Evolutionary conservation across 2,113 vertebrate genomes (phyloP).

Genomic region (Tetrax tetrax): DNA sequence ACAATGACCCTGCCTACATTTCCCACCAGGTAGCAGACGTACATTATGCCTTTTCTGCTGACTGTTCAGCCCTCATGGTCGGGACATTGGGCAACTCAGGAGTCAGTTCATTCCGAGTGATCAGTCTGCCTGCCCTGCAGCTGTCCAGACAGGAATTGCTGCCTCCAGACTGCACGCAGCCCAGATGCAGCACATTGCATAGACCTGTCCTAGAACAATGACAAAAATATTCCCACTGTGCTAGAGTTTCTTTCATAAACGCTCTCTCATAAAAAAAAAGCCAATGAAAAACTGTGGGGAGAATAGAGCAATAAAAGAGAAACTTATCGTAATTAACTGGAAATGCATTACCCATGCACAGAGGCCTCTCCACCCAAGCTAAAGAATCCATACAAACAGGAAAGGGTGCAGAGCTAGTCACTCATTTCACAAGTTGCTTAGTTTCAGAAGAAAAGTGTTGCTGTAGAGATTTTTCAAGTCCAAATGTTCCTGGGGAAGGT

Average conservation of each 20-base stretch:
- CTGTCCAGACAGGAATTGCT: neutral
- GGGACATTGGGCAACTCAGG: neutral
- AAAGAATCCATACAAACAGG: slow-evolving; percentile 13
- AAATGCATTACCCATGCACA: neutral
- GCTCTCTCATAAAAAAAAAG: neutral
- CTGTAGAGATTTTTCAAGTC: slow-evolving; percentile 79
- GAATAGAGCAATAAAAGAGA: neutral
- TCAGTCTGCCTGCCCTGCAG: neutral
- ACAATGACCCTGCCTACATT: neutral
- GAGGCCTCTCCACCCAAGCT: neutral
- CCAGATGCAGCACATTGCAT: neutral
- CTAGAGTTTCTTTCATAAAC: neutral
- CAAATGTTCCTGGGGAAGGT: slow-evolving; percentile 83
- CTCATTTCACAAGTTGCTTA: slow-evolving; percentile 71
- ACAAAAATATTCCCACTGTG: neutral
- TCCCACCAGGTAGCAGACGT: neutral
- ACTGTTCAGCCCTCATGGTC: neutral
- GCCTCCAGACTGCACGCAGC: neutral
- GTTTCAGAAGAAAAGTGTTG: slow-evolving; percentile 70
- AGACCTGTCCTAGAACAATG: neutral
- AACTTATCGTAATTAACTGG: neutral
- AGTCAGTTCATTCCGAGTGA: neutral
- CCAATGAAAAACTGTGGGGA: neutral
- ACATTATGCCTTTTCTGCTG: rapidly evolving
- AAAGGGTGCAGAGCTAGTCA: slow-evolving; percentile 53